phyloP scores from a whole-genome alignment of 2,113 vertebrate species.

The Nothocercus nigrocapillus region DNA sequence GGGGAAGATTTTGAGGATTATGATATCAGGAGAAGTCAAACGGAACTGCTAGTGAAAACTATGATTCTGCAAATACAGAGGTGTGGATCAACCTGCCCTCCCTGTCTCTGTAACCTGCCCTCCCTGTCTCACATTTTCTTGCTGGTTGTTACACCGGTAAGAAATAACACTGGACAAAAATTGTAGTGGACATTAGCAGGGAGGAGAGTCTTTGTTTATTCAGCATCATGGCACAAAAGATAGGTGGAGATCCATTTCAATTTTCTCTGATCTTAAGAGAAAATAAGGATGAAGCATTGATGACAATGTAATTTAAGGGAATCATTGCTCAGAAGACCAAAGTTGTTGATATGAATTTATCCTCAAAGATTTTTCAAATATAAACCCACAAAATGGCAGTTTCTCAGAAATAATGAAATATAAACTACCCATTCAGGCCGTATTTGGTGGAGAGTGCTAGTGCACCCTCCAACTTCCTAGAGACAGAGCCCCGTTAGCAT shows the following conservation, averaged over 20 bases:
- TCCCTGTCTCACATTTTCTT: background rate
- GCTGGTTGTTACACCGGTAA: background rate
- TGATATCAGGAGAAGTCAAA: background rate
- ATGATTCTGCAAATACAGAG: background rate
- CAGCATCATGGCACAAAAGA: background rate
- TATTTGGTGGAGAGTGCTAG: background rate
- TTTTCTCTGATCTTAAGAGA: background rate
- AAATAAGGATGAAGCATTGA: background rate
- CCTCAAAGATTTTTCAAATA: conserved; percentile 8
- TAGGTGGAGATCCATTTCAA: background rate
- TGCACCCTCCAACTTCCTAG: background rate
- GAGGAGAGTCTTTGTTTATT: background rate
- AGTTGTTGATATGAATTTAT: background rate
- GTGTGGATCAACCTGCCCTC: background rate
- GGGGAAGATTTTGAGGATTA: background rate
- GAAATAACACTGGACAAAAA: background rate
- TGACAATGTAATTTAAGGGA: background rate
- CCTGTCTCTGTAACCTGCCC: background rate
- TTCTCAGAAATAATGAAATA: background rate
- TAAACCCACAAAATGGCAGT: rapidly evolving
- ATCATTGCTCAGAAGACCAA: background rate
- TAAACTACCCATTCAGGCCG: background rate
- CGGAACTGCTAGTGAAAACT: background rate
- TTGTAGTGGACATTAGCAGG: background rate
- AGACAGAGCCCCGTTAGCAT: background rate